phyloP scores from a whole-genome alignment of 1,140 invertebrate species.

The Oppia nitens region DNA sequence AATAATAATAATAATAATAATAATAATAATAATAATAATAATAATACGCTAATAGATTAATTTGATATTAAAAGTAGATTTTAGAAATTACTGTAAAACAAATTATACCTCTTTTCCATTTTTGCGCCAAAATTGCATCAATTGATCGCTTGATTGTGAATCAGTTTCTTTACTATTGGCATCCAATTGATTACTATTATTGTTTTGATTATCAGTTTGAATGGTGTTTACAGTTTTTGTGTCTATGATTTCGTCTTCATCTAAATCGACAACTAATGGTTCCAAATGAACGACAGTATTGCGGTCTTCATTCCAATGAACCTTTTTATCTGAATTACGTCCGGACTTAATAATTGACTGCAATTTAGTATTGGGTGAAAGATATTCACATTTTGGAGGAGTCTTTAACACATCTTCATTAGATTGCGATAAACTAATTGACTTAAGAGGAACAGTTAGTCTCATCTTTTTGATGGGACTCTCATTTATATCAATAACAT shows the following conservation, averaged over 20 bases:
- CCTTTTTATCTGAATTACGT: background rate
- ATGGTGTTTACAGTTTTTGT: background rate
- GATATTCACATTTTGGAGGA: too few relatives aligned
- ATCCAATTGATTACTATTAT: background rate
- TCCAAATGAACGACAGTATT: background rate
- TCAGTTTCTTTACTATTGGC: background rate
- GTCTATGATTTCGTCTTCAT: background rate
- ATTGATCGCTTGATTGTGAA: background rate
- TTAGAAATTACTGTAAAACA: too few relatives aligned
- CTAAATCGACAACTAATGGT: background rate
- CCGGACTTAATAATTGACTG: background rate
- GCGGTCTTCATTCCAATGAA: background rate
- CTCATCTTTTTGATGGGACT: background rate
- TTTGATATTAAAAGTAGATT: background rate
- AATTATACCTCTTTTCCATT: background rate
- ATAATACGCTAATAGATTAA: background rate
- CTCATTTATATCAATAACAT: background rate
- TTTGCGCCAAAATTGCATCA: background rate
- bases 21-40: too few relatives aligned
- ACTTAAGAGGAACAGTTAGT: background rate
- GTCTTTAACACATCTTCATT: too few relatives aligned
- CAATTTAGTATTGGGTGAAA: background rate
- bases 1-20: too few relatives aligned
- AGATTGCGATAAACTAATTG: background rate
- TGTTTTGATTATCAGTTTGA: too few relatives aligned